Base-by-base conservation (phyloP, 2,888 invertebrate species). In the Dastarcus helophoroides region DNA sequence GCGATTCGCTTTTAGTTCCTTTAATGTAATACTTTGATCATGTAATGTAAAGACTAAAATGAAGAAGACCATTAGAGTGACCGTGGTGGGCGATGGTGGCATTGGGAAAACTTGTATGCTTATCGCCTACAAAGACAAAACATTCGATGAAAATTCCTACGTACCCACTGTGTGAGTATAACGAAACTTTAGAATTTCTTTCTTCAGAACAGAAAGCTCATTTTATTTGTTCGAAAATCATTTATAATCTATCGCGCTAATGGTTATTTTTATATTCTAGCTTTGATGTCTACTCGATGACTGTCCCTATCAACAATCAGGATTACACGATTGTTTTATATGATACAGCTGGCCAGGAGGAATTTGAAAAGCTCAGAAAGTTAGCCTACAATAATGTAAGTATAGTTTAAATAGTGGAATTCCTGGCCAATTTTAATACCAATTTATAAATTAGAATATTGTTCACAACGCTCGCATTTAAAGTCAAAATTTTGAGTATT, bases 41-140 rank as follows among this genome's bases (percentile, higher is more conserved):
- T n/a, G 19, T 19, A n/a, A 19, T 19, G 19, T 19, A 19, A 19
- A 7, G 6, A 19, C 6, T 19, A 19, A 19, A 19, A 7, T 19
- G 6, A 7, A 19, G 19, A 19, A 21, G 32, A n/a, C n/a, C n/a
- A 70, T 86, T 51, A 82, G 88, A 67, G 77, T 86, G 51, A 84
- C 86, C 40, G 81, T 82, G 35, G 83, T 89, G 25, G 88, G 86
- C 30, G 89, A 89, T 60, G 88, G 88, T 45, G 83, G 83, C 72
- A 86, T 88, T 21, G 89, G 89, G 35, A 89, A 89, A 67, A 89
- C 89, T 7, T 89, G 88, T 58, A 68, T 89, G 54, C 73, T 89
- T 39, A 85, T 60, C 24, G 56, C 55, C 8, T 60, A 58, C 33
- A 60, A 85, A 40, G 77, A 76, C 37, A 55, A 55, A 47, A 73